Percentiles rank a stretch among this genome's conserved stretches.
Evolutionary conservation across 2,888 invertebrate species (phyloP).

Genomic region (Cryptocheilus praepositus): DNA sequence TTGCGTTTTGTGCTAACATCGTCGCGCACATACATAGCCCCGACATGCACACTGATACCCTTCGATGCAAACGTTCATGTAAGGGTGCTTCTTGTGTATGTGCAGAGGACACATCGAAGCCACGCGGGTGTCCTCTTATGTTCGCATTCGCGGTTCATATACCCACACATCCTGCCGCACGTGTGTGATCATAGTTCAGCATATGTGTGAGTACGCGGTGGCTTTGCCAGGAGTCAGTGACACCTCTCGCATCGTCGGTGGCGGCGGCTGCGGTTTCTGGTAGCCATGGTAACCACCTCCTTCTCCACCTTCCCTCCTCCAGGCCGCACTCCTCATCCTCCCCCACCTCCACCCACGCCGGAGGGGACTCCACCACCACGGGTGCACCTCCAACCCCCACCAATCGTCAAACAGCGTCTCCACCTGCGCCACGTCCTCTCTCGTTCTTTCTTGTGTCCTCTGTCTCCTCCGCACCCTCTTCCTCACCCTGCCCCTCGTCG

Average conservation of each 20-base stretch:
- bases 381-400: conserved; percentile 49
- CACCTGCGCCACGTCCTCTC: conserved; percentile 55
- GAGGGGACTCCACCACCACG: conserved; percentile 42
- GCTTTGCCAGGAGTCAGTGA: conserved; percentile 73
- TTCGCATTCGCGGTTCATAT: too few species aligned
- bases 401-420: conserved; percentile 48
- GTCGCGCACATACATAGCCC: background rate
- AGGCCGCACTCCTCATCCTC: conserved; percentile 42
- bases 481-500: conserved; percentile 29
- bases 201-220: conserved; percentile 50
- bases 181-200: conserved; percentile 23
- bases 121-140: too few species aligned
- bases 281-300: conserved; percentile 72
- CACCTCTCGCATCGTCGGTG: conserved; percentile 72
- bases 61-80: background rate
- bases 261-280: conserved; percentile 71
- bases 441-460: conserved; percentile 48
- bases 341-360: conserved; percentile 40
- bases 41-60: background rate
- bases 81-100: conserved; percentile 19
- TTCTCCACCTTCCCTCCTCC: conserved; percentile 41
- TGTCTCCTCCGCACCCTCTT: conserved; percentile 53
- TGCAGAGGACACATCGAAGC: background rate
- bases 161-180: background rate
- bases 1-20: background rate